These are phyloP conservation scores for Bolinopsis microptera DNA, from an alignment of 37 sponge, comb jelly and placozoan genomes.

Conservation along the genomic window DNA sequence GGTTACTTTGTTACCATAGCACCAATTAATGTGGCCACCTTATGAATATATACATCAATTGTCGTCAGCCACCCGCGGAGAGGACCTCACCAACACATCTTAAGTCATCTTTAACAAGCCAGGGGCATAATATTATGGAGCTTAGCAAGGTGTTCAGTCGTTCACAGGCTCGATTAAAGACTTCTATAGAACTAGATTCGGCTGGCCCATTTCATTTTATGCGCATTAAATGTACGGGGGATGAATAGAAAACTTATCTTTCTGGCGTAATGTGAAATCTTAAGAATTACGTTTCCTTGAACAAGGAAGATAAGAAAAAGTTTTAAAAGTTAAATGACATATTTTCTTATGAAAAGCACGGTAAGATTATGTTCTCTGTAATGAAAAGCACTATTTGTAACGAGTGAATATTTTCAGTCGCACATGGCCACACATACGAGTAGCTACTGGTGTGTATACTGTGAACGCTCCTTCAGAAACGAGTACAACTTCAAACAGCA, in stretches of 20 bases:
- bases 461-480: constrained; percentile 25
- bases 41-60: not conserved
- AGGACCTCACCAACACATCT: too few relatives aligned
- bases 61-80: not conserved
- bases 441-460: constrained; percentile 39
- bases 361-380: too few relatives aligned
- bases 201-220: too few relatives aligned
- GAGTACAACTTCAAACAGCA: constrained; percentile 45
- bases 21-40: not conserved
- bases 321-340: not conserved
- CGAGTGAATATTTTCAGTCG: not conserved
- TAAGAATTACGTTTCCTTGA: not conserved
- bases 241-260: not conserved
- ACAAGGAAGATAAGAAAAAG: too few relatives aligned
- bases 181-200: too few relatives aligned
- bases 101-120: too few relatives aligned
- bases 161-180: too few relatives aligned
- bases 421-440: constrained; percentile 28
- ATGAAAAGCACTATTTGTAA: too few relatives aligned
- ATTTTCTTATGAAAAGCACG: not conserved
- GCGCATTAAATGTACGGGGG: too few relatives aligned
- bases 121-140: too few relatives aligned
- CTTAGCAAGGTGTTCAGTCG: too few relatives aligned
- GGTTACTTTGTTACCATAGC: not conserved
- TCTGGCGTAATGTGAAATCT: not conserved